Evolutionary conservation across 2,888 invertebrate species (phyloP), one percentile per base, ranked within the genome.

Genomic region (Sesia apiformis): DNA sequence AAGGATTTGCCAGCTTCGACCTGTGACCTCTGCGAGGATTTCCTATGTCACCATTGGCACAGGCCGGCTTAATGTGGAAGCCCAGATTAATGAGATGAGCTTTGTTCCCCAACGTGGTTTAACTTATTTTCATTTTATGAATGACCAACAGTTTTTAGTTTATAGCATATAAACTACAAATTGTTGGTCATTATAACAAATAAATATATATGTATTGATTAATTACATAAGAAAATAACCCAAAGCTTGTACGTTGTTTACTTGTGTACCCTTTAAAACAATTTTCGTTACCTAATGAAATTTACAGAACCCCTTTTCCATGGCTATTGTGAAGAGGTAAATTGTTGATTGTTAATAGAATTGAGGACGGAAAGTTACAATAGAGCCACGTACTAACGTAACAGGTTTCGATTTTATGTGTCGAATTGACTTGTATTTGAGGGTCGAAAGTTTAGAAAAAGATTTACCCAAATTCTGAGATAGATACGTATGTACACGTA

Each of bases 81-180:
- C 87, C 82, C 81, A 80, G 87, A 88, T 89, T 88, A 87, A 85
- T 82, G 80, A 75, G 80, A 78, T 78, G 79, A 76, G 76, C 73
- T 73, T 51, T 72, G 67, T 70, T 70, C 64, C 63, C 60, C 58
- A 60, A 63, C 62, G 60, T 62, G 62, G 63, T 61, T 66, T 64
- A 67, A 64, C 67, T 70, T 56, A 40, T 52, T 66, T 69, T 62
- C 57, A 56, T 53, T 65, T 64, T 69, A 65, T 67, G 63, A 72
- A 70, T 69, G 63, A 67, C 23, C 23, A 1, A 23, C 23, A 23
- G 23, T 23, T 23, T 23, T 23, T 23, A 23, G 23, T 23, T 23
- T 23, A 2, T 23, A 23, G 23, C 23, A 23, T 1, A 23, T 23
- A 23, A 23, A 23, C 23, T 23, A 23, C 23, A 23, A 23, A 23